Conservation (phyloP, 2,113 vertebrate genomes). For the Syrmaticus mikado region DNA sequence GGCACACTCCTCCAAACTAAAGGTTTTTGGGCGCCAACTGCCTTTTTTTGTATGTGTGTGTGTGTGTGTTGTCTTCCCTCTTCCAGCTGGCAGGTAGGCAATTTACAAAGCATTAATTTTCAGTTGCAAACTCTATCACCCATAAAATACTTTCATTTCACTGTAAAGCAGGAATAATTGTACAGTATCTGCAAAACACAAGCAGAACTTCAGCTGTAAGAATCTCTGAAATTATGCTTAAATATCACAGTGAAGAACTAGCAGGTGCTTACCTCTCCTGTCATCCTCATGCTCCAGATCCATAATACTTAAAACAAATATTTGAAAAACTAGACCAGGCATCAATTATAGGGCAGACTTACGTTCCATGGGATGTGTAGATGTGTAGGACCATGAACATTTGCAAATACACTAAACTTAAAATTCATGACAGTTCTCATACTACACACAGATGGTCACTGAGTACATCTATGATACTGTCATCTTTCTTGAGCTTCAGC, state of each 20-base stretch:
- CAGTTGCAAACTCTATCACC: background rate
- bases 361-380: background rate
- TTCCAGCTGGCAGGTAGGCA: background rate
- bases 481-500: background rate
- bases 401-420: background rate
- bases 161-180: background rate
- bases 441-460: background rate
- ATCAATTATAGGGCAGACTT: background rate
- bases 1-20: background rate
- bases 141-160: constrained; percentile 39
- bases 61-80: background rate
- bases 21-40: background rate
- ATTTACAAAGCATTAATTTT: constrained; percentile 9
- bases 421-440: background rate
- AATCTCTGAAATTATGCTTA: background rate
- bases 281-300: background rate
- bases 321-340: background rate
- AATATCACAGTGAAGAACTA: background rate
- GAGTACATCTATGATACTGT: background rate
- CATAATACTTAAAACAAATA: background rate
- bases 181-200: background rate
- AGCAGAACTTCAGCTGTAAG: background rate
- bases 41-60: background rate
- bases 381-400: background rate
- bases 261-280: background rate